phyloP scores from a whole-genome alignment of 1,140 invertebrate genomes.

The Papilio dardanus region DNA sequence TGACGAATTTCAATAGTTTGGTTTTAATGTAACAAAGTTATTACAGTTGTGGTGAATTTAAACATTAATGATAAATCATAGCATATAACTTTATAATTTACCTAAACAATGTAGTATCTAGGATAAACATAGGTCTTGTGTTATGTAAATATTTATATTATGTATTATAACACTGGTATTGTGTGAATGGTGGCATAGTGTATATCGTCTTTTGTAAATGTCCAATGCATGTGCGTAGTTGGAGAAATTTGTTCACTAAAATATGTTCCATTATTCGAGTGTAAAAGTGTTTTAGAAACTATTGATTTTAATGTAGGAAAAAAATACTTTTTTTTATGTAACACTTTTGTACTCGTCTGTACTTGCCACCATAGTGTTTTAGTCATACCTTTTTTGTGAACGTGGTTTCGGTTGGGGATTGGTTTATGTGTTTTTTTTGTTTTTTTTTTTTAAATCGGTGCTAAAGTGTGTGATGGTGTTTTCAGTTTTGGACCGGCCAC shows the following conservation, averaged over 20 bases:
- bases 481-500: constrained; percentile 92
- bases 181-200: constrained; percentile 42
- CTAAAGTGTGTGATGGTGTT: constrained; percentile 52
- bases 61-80: not conserved
- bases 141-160: constrained; percentile 7
- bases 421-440: constrained; percentile 63
- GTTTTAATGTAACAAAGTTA: not conserved
- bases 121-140: not conserved
- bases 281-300: constrained; percentile 41
- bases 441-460: constrained; percentile 5
- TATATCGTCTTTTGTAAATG: constrained; percentile 48
- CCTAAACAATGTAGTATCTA: not conserved
- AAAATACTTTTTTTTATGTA: constrained; percentile 11
- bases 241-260: constrained; percentile 61
- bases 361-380: constrained; percentile 49
- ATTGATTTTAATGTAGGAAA: not conserved
- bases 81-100: not conserved
- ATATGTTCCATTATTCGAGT: constrained; percentile 56
- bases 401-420: constrained; percentile 75
- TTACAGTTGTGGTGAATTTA: not conserved
- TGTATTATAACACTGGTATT: constrained; percentile 23
- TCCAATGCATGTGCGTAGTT: constrained; percentile 63
- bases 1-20: too few relatives aligned
- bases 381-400: constrained; percentile 53
- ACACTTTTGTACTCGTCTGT: constrained; percentile 52